These are phyloP conservation scores for Leptobrachium leishanense DNA, from an alignment of 2,113 vertebrate species.

Conservation along the genomic window DNA sequence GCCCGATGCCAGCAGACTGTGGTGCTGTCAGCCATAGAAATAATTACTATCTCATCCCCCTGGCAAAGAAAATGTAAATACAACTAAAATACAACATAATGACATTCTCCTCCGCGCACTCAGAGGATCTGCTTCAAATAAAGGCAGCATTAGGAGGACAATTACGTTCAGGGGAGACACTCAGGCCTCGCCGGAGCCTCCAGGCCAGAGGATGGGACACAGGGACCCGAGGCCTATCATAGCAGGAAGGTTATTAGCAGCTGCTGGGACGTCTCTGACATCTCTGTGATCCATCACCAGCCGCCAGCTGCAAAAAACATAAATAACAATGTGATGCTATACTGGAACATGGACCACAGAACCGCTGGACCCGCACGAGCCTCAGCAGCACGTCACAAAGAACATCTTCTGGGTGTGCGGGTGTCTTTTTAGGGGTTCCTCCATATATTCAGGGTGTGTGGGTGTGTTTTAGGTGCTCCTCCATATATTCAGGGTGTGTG, in stretches of 20 bases:
- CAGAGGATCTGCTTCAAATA: conserved; percentile 74
- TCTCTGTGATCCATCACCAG: conserved; percentile 69
- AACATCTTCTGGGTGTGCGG: too few species aligned
- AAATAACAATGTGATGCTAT: background rate
- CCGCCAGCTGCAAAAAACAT: background rate
- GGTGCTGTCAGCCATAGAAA: conserved; percentile 73
- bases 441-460: too few species aligned
- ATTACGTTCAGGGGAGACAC: conserved; percentile 65
- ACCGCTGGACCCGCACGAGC: too few species aligned
- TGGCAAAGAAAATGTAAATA: conserved; percentile 75
- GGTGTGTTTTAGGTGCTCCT: too few species aligned
- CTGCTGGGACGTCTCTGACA: conserved; percentile 68
- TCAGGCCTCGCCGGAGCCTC: conserved; percentile 66
- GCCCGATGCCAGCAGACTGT: conserved; percentile 68
- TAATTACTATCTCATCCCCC: conserved; percentile 75
- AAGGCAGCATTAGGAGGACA: conserved; percentile 74
- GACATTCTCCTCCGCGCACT: conserved; percentile 71
- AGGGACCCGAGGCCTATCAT: conserved; percentile 70
- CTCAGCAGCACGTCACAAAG: too few species aligned
- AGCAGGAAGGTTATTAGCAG: conserved; percentile 74
- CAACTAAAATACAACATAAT: conserved; percentile 76
- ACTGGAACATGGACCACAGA: too few species aligned
- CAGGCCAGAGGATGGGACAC: conserved; percentile 59
- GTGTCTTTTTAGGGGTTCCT: too few species aligned
- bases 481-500: too few species aligned